These are phyloP conservation scores for Diorhabda carinulata DNA, from an alignment of 1,140 invertebrate genomes.

Conservation along the genomic window DNA sequence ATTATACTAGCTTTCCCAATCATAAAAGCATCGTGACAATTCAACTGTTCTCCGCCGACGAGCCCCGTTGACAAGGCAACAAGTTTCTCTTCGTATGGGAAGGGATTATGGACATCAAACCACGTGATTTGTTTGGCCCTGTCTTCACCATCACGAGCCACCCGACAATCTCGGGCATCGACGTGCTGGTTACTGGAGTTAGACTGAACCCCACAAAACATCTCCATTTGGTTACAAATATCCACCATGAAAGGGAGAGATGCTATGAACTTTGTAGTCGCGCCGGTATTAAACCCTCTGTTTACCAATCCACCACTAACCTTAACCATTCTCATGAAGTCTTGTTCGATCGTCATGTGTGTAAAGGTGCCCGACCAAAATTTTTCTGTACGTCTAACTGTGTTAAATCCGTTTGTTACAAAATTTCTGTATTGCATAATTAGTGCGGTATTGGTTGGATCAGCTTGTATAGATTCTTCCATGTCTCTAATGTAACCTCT, in stretches of 20 bases:
- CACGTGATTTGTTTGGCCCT: conserved; percentile 40
- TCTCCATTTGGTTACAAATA: conserved; percentile 40
- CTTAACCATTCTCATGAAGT: conserved; percentile 48
- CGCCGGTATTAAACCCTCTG: conserved; percentile 43
- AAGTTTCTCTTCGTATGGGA: conserved; percentile 32
- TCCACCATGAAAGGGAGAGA: conserved; percentile 40
- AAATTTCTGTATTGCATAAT: no score
- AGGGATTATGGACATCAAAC: conserved; percentile 43
- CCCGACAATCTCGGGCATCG: conserved; percentile 43
- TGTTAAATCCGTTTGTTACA: conserved; percentile 15
- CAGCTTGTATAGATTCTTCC: conserved; percentile 6
- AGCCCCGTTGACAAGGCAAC: conserved; percentile 43
- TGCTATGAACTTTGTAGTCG: conserved; percentile 41
- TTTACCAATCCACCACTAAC: conserved; percentile 44
- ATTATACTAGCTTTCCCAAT: background rate
- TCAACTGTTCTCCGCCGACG: background rate
- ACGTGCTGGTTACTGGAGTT: conserved; percentile 47
- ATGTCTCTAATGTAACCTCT: background rate
- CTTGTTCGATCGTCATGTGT: conserved; percentile 43
- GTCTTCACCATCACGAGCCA: conserved; percentile 43
- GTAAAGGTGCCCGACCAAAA: conserved; percentile 22
- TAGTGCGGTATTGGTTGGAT: background rate
- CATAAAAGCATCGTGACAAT: background rate
- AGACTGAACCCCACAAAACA: conserved; percentile 36
- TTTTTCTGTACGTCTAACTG: conserved; percentile 31